Percentiles rank a stretch among this genome's conserved stretches.
These are phyloP conservation scores for Venustaconcha ellipsiformis DNA, from an alignment of 1,140 invertebrate genomes.

Conservation along the genomic window DNA sequence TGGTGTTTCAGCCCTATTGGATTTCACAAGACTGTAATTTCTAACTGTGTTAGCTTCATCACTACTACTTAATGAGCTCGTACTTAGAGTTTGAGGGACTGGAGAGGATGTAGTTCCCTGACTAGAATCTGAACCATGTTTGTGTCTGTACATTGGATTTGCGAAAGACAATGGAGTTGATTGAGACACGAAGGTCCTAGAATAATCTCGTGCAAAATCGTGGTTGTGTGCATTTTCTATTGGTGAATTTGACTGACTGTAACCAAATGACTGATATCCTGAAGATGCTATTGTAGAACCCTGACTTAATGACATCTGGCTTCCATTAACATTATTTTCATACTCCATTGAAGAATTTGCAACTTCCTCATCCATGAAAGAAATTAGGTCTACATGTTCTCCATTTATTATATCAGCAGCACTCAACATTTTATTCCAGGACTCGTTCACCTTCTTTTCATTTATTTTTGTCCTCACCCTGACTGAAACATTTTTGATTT, in stretches of 20 bases:
- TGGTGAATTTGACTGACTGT: constrained; percentile 91
- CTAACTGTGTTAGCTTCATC: constrained; percentile 47
- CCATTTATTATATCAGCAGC: constrained; percentile 59
- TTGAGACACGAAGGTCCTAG: constrained; percentile 6
- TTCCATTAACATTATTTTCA: constrained; percentile 51
- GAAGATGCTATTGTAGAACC: constrained; percentile 87
- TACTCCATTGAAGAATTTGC: constrained; percentile 49
- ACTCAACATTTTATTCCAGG: constrained; percentile 64
- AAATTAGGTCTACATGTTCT: constrained; percentile 66
- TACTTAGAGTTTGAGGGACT: constrained; percentile 38
- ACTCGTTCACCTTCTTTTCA: constrained; percentile 56
- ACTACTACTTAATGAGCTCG: constrained; percentile 47
- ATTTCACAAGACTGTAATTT: constrained; percentile 47
- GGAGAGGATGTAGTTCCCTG: constrained; percentile 37
- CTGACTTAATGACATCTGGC: constrained; percentile 77
- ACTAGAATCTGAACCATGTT: constrained; percentile 39
- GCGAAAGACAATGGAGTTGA: constrained; percentile 83
- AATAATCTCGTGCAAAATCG: constrained; percentile 6
- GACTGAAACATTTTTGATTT: constrained; percentile 57
- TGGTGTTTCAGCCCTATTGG: constrained; percentile 17
- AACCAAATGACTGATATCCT: constrained; percentile 91
- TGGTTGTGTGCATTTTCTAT: constrained; percentile 74
- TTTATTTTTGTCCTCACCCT: constrained; percentile 34
- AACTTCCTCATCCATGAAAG: constrained; percentile 63
- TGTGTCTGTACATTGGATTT: constrained; percentile 82